Percentiles rank a stretch among this genome's conserved stretches.
phyloP scores from a whole-genome alignment of 2,113 vertebrate genomes.

The Neopipo cinnamomea region DNA sequence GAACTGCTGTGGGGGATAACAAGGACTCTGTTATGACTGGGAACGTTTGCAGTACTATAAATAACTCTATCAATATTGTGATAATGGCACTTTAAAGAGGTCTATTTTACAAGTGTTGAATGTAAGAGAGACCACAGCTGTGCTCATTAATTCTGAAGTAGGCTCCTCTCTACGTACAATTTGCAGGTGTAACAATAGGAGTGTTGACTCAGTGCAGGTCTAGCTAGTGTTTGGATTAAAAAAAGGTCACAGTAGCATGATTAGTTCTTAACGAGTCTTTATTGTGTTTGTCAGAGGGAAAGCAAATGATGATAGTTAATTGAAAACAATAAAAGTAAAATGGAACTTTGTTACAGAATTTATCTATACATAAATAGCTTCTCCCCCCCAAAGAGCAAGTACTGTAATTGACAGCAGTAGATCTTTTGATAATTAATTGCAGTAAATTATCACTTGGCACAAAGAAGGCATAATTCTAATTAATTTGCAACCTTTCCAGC shows the following conservation, averaged over 20 bases:
- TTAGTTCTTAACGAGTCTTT: constrained; percentile 72
- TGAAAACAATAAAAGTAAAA: constrained; percentile 76
- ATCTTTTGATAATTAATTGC: constrained; percentile 84
- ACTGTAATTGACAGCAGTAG: constrained; percentile 81
- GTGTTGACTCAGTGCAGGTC: constrained; percentile 72
- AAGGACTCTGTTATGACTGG: constrained; percentile 81
- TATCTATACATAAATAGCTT: constrained; percentile 68
- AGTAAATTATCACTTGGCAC: constrained; percentile 85
- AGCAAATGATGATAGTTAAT: constrained; percentile 78
- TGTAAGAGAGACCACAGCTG: constrained; percentile 81
- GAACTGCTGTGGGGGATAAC: constrained; percentile 71
- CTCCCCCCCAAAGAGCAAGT: constrained; percentile 66
- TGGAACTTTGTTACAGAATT: constrained; percentile 73
- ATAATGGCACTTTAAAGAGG: constrained; percentile 84
- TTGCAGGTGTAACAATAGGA: constrained; percentile 81
- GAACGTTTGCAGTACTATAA: constrained; percentile 78
- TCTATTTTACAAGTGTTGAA: constrained; percentile 79
- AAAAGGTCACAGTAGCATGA: constrained; percentile 75
- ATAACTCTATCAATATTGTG: constrained; percentile 86
- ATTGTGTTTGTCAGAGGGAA: constrained; percentile 76
- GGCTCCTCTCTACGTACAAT: constrained; percentile 65
- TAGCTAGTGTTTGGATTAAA: constrained; percentile 70
- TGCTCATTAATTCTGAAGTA: constrained; percentile 83
- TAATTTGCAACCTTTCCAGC: constrained; percentile 81
- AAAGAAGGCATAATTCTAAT: constrained; percentile 83